Base-by-base conservation (phyloP, 2,113 vertebrate genomes). In the Nannospalax galili region DNA sequence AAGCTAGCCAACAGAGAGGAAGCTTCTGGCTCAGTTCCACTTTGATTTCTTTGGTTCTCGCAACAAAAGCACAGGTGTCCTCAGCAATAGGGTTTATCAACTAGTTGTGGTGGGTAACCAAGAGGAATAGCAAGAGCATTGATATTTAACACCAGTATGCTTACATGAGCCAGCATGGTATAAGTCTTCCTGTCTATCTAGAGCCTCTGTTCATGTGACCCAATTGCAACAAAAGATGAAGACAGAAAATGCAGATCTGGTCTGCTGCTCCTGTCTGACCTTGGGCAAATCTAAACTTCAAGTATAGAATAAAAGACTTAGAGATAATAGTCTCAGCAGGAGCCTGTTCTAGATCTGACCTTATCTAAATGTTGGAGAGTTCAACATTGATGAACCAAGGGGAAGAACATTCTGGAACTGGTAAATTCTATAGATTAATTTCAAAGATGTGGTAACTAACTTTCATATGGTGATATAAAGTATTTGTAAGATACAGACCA, bases 401-500 rank as follows among this genome's bases (percentile, higher is more conserved):
- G 26, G 22, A 52, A 62, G 32, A 91, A 80, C n/a, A 90, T 45
- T 65, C 64, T 58, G 10, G 35, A 94, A 94, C 5, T 60, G 88
- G 70, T 75, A 87, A 89, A 87, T 91, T 91, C 42, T 78, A 37
- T n/a, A 81, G 32, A 77, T 78, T 16, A 37, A 94, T 88, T 92
- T 81, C 40, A 96, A 69, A 74, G 65, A 74, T 78, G 70, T 67
- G 42, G 69, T 10, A 91, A 32, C 85, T 45, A 74, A 82, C 12
- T 73, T 92, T 84, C 22, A 16, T n/a, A 40, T 72, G 22, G 22
- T 14, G 65, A 91, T 52, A 19, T 67, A 48, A 85, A 56, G 16
- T 67, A 48, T 73, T 81, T 84, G 89, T 81, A 52, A 80, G 32
- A 22, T 28, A 77, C 16, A 87, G 56, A 62, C 24, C 32, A 72